phyloP scores from a whole-genome alignment of 1,140 invertebrate genomes.

The Meloidogyne exigua region DNA sequence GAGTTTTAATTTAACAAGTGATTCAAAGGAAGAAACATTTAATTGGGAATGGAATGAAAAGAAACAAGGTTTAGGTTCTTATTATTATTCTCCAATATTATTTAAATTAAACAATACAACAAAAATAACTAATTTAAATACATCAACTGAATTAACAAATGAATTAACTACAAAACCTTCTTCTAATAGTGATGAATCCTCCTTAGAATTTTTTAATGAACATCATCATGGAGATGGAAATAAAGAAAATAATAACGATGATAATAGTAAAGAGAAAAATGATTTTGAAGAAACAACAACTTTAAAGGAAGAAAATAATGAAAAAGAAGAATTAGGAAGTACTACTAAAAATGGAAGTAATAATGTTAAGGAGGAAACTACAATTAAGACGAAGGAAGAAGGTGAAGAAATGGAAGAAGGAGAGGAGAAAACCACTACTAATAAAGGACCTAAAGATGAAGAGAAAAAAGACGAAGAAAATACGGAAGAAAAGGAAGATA shows the following conservation, averaged over 20 bases:
- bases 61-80: too few relatives aligned
- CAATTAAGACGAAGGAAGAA: neutral
- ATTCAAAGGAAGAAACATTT: neutral
- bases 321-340: neutral
- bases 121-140: neutral
- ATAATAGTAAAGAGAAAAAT: neutral
- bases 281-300: neutral
- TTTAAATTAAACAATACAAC: neutral
- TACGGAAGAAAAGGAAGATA: neutral
- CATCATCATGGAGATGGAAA: neutral
- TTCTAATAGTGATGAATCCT: neutral
- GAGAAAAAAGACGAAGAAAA: neutral
- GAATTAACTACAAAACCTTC: neutral
- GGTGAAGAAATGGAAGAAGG: neutral
- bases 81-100: neutral
- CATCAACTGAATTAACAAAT: neutral
- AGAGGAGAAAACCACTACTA: neutral
- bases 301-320: neutral
- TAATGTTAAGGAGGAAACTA: neutral
- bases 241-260: neutral
- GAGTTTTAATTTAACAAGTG: neutral
- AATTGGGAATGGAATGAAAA: neutral
- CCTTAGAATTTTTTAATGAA: neutral
- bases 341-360: neutral
- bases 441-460: neutral